phyloP scores from a whole-genome alignment of 2,797 vertebrate species.

The Sebastes nivosus region DNA sequence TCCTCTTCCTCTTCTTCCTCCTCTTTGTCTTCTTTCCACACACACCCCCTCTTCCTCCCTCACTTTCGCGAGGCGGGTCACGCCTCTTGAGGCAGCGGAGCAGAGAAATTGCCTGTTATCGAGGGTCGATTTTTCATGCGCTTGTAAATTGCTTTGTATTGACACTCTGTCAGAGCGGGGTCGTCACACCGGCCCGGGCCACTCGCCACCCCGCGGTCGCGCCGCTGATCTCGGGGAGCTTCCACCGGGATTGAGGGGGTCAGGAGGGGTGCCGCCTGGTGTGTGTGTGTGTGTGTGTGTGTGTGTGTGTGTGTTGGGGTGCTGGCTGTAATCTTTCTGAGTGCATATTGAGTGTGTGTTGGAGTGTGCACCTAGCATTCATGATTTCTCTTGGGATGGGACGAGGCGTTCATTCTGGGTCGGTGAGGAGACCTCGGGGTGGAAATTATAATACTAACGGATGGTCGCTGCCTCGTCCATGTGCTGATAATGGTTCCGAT shows the following conservation, averaged over 20 bases:
- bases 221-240: constrained; percentile 58
- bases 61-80: constrained; percentile 63
- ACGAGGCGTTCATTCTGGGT: constrained; percentile 16
- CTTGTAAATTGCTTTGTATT: constrained; percentile 97
- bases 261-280: constrained; percentile 16
- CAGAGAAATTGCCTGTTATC: constrained; percentile 97
- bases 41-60: neutral
- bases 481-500: neutral
- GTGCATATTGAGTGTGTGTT: constrained; percentile 2
- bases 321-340: constrained; percentile 19
- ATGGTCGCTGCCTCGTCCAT: neutral
- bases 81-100: constrained; percentile 85
- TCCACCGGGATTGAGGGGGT: constrained; percentile 53
- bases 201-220: constrained; percentile 57
- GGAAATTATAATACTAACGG: constrained; percentile 25
- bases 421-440: neutral
- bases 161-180: constrained; percentile 92
- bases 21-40: constrained; percentile 20
- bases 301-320: constrained; percentile 1
- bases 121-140: constrained; percentile 92
- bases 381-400: constrained; percentile 19
- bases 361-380: constrained; percentile 7
- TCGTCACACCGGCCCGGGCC: constrained; percentile 85
- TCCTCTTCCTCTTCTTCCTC: constrained; percentile 51
- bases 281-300: neutral